phyloP scores from a whole-genome alignment of 2,797 vertebrate genomes.

The Neoniphon sammara region DNA sequence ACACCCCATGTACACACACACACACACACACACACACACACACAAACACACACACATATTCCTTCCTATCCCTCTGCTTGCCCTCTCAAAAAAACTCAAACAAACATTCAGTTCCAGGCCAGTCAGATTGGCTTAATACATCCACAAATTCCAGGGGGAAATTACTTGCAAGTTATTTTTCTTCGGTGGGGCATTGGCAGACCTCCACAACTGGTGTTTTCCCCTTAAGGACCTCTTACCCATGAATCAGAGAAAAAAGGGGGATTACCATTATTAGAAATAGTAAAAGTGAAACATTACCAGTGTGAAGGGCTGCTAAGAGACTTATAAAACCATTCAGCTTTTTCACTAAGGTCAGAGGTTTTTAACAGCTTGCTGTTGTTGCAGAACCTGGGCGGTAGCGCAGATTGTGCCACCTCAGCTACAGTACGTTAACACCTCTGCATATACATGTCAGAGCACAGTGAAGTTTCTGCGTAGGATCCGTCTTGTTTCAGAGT shows the following conservation, averaged over 20 bases:
- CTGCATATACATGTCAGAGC: conserved; percentile 28
- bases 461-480: conserved; percentile 4
- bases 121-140: conserved; percentile 61
- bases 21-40: conserved; percentile 7
- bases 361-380: conserved; percentile 38
- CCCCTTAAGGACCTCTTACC: conserved; percentile 67
- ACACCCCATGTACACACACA: conserved; percentile 13
- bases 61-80: conserved; percentile 26
- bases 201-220: conserved; percentile 66
- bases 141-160: conserved; percentile 68
- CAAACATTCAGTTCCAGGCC: conserved; percentile 51
- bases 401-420: conserved; percentile 30
- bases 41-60: conserved; percentile 24
- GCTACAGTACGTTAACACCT: conserved; percentile 45
- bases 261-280: conserved; percentile 69
- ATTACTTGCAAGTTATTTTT: conserved; percentile 67
- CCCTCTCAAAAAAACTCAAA: conserved; percentile 29
- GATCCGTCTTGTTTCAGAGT: conserved; percentile 45
- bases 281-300: conserved; percentile 63
- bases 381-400: conserved; percentile 45
- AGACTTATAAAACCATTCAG: conserved; percentile 59
- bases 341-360: conserved; percentile 48
- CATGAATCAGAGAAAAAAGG: conserved; percentile 67
- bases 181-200: conserved; percentile 64
- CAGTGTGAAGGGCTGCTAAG: conserved; percentile 45